phyloP scores from a whole-genome alignment of 2,797 vertebrate species.

The Coccyzus lansbergi region DNA sequence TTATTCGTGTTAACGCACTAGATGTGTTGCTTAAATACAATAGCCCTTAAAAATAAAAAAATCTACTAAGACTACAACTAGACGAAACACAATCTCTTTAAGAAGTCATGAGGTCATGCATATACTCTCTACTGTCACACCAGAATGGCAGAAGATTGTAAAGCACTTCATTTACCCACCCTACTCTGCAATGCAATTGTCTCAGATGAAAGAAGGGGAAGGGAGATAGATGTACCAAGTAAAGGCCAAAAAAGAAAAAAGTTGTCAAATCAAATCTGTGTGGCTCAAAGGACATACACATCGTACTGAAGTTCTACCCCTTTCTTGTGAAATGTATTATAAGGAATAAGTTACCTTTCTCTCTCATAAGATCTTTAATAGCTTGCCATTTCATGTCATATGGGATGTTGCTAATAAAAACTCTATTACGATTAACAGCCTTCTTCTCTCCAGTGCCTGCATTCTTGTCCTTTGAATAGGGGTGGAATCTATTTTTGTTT shows the following conservation, averaged over 20 bases:
- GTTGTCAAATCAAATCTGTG: slow-evolving; percentile 71
- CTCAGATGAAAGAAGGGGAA: slow-evolving; percentile 71
- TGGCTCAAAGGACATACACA: slow-evolving; percentile 68
- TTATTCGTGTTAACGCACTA: slow-evolving; percentile 76
- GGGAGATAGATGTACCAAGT: slow-evolving; percentile 73
- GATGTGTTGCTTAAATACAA: slow-evolving; percentile 75
- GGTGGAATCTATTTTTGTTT: slow-evolving; percentile 90
- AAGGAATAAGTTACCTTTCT: slow-evolving; percentile 92
- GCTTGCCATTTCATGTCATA: slow-evolving; percentile 99
- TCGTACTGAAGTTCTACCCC: not conserved
- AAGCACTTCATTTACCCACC: slow-evolving; percentile 72
- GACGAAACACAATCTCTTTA: slow-evolving; percentile 77
- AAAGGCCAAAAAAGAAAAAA: slow-evolving; percentile 50
- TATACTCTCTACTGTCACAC: slow-evolving; percentile 73
- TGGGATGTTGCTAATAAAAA: slow-evolving; percentile 99
- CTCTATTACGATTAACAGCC: slow-evolving; percentile 87
- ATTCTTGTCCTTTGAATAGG: slow-evolving; percentile 92
- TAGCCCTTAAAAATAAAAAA: slow-evolving; percentile 72
- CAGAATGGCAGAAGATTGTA: slow-evolving; percentile 69
- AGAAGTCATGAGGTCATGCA: slow-evolving; percentile 77
- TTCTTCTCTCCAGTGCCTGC: slow-evolving; percentile 88
- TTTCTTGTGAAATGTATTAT: slow-evolving; percentile 18
- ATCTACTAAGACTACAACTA: slow-evolving; percentile 78
- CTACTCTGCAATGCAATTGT: slow-evolving; percentile 77
- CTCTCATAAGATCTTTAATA: slow-evolving; percentile 99